Conservation (phyloP, 1,140 invertebrate genomes). For the Platyscapa corneri region DNA sequence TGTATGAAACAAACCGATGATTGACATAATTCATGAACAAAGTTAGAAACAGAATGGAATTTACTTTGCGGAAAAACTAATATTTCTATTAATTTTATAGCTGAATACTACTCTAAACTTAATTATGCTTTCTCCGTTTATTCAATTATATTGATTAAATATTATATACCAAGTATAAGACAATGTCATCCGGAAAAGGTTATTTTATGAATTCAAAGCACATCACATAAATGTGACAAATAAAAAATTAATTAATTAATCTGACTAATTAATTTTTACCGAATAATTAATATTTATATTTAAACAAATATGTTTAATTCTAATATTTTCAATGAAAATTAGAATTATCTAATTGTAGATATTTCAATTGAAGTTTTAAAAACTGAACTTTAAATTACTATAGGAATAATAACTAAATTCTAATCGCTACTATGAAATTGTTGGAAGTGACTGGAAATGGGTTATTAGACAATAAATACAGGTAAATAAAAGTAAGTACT, state of each 20-base stretch:
- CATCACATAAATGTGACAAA: too few relatives aligned
- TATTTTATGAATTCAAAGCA: too few relatives aligned
- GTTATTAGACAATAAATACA: not conserved
- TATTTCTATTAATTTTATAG: not conserved
- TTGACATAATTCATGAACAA: slow-evolving; percentile 5
- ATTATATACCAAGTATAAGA: not conserved
- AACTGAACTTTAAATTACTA: not conserved
- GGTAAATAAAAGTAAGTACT: not conserved
- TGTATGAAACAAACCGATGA: not conserved
- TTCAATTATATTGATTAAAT: not conserved
- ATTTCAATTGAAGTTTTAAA: not conserved
- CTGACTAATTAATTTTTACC: too few relatives aligned
- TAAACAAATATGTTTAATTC: not conserved
- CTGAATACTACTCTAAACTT: not conserved
- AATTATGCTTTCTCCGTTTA: not conserved
- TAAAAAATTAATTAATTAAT: too few relatives aligned
- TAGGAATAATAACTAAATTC: not conserved
- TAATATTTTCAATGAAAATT: too few relatives aligned
- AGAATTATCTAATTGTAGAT: not conserved
- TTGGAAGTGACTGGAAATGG: not conserved
- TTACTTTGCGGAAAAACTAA: not conserved
- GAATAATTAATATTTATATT: too few relatives aligned
- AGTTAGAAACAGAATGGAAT: not conserved
- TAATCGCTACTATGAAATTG: not conserved
- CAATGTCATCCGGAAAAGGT: too few relatives aligned